These are phyloP conservation scores for Galemys pyrenaicus DNA, from an alignment of 2,113 vertebrate species.

Conservation along the genomic window DNA sequence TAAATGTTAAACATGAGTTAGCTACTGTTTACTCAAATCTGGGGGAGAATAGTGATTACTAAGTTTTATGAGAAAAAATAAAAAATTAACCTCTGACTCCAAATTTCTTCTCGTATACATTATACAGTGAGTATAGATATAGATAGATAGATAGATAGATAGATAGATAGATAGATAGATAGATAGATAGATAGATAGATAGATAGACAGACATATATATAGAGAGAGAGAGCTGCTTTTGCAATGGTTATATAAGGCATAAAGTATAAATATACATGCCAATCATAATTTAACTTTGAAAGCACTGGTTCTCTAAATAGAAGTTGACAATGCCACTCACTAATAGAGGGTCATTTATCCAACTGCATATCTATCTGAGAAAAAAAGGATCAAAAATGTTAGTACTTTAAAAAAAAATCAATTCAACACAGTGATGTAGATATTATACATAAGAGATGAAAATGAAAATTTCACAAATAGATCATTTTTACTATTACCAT, in stretches of 20 bases:
- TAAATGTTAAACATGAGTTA: constrained; percentile 15
- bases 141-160: too few species aligned
- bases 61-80: constrained; percentile 13
- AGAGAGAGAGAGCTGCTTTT: too few species aligned
- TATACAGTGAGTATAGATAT: neutral
- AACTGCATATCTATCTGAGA: neutral
- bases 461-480: neutral
- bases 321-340: neutral
- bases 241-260: neutral
- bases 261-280: neutral
- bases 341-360: neutral
- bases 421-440: neutral
- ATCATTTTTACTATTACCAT: neutral
- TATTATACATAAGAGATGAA: neutral
- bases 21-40: constrained; percentile 4
- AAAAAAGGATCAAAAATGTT: neutral
- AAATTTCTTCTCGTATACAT: constrained; percentile 5
- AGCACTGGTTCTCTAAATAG: neutral
- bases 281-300: neutral
- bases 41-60: neutral
- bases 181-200: too few species aligned
- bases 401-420: neutral
- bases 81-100: constrained; percentile 32
- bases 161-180: too few species aligned
- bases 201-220: too few species aligned